A percentile compares a stretch with the other conserved stretches of the same genome.
Evolutionary conservation across 1,140 invertebrate genomes (phyloP).

Genomic region (Achroia grisella): DNA sequence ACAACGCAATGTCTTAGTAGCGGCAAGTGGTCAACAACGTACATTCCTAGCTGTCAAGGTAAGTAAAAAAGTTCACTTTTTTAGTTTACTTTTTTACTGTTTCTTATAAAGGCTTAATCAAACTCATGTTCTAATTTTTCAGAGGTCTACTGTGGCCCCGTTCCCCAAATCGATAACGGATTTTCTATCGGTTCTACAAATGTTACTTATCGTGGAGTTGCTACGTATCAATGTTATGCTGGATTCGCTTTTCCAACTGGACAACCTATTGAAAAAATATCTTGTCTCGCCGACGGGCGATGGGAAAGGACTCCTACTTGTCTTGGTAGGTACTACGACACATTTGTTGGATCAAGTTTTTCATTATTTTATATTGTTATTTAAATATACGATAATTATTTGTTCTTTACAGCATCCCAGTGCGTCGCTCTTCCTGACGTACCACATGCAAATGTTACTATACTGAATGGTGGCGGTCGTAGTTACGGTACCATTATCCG

Average conservation of each 20-base stretch:
- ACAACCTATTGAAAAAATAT: constrained; percentile 90
- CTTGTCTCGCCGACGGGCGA: constrained; percentile 88
- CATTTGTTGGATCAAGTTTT: not conserved
- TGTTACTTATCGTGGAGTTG: constrained; percentile 93
- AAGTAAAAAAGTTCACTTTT: constrained; percentile 11
- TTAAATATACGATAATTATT: constrained; percentile 1
- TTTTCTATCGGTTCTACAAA: constrained; percentile 96
- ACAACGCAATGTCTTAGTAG: constrained; percentile 90
- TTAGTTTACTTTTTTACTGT: too few relatives aligned
- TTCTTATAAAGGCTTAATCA: too few relatives aligned
- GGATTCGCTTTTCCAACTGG: constrained; percentile 95
- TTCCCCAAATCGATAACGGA: constrained; percentile 97
- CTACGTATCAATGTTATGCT: constrained; percentile 97
- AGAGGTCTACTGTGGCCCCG: constrained; percentile 97
- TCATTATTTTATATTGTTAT: too few relatives aligned
- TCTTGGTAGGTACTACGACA: constrained; percentile 75
- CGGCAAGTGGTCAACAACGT: constrained; percentile 93
- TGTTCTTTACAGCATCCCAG: constrained; percentile 83
- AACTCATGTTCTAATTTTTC: constrained; percentile 22
- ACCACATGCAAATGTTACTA: constrained; percentile 88
- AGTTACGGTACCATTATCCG: constrained; percentile 96
- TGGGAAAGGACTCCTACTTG: constrained; percentile 95
- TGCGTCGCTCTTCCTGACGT: constrained; percentile 93
- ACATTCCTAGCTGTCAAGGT: constrained; percentile 96
- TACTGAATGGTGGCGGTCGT: constrained; percentile 93